Base-by-base conservation (phyloP, 2,797 vertebrate species). In the Falco novaeseelandiae region DNA sequence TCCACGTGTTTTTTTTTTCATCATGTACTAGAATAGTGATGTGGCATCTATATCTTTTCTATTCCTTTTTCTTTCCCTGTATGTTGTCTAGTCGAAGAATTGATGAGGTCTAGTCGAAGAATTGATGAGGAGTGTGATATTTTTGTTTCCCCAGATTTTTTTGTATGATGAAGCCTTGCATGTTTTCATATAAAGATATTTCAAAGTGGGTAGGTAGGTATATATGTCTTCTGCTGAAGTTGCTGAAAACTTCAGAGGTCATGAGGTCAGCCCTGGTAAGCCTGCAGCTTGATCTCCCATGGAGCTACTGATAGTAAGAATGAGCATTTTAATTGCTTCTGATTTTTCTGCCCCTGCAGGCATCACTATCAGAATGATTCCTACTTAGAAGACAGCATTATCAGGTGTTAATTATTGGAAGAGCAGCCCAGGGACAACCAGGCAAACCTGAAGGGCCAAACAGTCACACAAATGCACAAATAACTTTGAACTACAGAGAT, bases 261-360 rank as follows among this genome's bases (percentile, higher is more conserved):
- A 67, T 46, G 63, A 89, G 79, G 69, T 88, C 69, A 94, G 30
- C 14, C 36, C 30, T 34, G 34, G 20, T 29, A 67, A 87, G 59
- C 14, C 10, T 81, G 20, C 34, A 40, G 34, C 54, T 71, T 66
- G 46, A 86, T 88, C 32, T 95, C 82, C 83, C 79, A 77, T 79
- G 22, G 55, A 93, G 77, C 10, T 70, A 74, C 76, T 93, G 93
- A 92, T 82, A 95, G 71, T 82, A 84, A 89, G 95, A 96, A 84
- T 76, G 20, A 91, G 12, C 14, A 52, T 87, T 95, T 90, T 94
- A 92, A 94, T 97, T 96, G 70, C 83, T 91, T 91, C 77, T 93
- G 51, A 38, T 73, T 81, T 93, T 88, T 66, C 34, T 95, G 87
- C 20, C 83, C 27, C 36, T 91, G 77, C 73, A 59, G 76, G 69